These are phyloP conservation scores for Listrodromus nycthemerus DNA, from an alignment of 2,888 invertebrate genomes.

Conservation along the genomic window DNA sequence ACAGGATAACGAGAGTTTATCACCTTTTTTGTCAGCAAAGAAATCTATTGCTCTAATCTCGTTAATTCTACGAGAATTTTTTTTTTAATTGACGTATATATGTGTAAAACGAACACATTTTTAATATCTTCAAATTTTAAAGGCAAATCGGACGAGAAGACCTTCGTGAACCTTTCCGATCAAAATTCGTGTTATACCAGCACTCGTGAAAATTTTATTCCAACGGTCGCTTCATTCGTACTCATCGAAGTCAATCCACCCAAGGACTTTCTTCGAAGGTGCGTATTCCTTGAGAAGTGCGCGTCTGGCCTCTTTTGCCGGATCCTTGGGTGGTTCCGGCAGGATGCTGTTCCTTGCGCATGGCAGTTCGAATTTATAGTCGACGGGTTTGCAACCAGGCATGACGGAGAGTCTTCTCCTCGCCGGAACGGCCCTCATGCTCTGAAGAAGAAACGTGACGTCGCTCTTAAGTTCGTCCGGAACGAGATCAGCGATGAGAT, in stretches of 20 bases:
- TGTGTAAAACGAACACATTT: too few relatives aligned
- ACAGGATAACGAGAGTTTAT: too few relatives aligned
- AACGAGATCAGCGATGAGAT: slow-evolving; percentile 84
- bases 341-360: slow-evolving; percentile 74
- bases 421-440: slow-evolving; percentile 84
- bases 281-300: slow-evolving; percentile 72
- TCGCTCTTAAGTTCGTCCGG: slow-evolving; percentile 83
- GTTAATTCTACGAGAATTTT: too few relatives aligned
- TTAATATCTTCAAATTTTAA: too few relatives aligned
- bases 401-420: slow-evolving; percentile 85
- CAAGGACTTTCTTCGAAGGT: slow-evolving; percentile 70
- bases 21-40: too few relatives aligned
- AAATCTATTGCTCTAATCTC: too few relatives aligned
- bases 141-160: too few relatives aligned
- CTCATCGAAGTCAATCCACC: slow-evolving; percentile 76
- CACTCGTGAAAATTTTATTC: not conserved
- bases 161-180: too few relatives aligned
- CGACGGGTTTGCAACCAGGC: slow-evolving; percentile 83
- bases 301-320: slow-evolving; percentile 68
- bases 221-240: slow-evolving; percentile 69
- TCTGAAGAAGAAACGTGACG: slow-evolving; percentile 83
- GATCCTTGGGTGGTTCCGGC: slow-evolving; percentile 69
- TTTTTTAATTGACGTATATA: too few relatives aligned
- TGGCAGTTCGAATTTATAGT: slow-evolving; percentile 71
- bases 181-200: too few relatives aligned